Conservation (phyloP, 2,888 invertebrate species). For the Hypsopygia costalis region DNA sequence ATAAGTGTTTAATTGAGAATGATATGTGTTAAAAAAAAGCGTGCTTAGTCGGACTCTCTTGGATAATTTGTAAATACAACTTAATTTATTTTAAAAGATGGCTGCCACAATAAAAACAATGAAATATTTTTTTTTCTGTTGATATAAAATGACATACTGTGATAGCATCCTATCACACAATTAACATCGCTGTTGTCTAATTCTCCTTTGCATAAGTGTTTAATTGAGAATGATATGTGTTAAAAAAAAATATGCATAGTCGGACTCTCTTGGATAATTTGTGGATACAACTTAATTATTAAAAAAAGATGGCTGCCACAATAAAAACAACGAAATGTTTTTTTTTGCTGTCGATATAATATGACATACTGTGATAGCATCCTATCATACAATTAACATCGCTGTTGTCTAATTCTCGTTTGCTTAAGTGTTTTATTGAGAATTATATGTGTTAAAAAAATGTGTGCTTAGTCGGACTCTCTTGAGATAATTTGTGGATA, state of each 20-base stretch:
- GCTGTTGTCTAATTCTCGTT: conserved; percentile 45
- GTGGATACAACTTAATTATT: too few relatives aligned
- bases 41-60: too few relatives aligned
- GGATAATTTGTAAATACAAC: too few relatives aligned
- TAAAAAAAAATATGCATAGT: conserved; percentile 21
- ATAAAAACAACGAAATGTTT: too few relatives aligned
- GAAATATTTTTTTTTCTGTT: too few relatives aligned
- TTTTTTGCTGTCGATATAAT: too few relatives aligned
- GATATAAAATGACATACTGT: too few relatives aligned
- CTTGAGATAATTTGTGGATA: not conserved
- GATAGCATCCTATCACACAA: too few relatives aligned
- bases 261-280: not conserved
- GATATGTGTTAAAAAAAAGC: conserved; percentile 24
- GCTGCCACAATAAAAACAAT: too few relatives aligned
- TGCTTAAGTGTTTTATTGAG: conserved; percentile 48
- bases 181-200: conserved; percentile 44
- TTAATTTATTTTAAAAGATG: too few relatives aligned
- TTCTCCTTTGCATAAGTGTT: conserved; percentile 47
- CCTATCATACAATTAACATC: conserved; percentile 39
- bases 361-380: too few relatives aligned
- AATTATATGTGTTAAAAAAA: conserved; percentile 16
- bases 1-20: conserved; percentile 48
- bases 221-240: conserved; percentile 27
- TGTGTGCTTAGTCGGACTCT: conserved; percentile 12
- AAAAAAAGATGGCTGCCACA: too few relatives aligned